Evolutionary conservation across 2,888 invertebrate genomes (phyloP).

Genomic region (Timema cristinae): DNA sequence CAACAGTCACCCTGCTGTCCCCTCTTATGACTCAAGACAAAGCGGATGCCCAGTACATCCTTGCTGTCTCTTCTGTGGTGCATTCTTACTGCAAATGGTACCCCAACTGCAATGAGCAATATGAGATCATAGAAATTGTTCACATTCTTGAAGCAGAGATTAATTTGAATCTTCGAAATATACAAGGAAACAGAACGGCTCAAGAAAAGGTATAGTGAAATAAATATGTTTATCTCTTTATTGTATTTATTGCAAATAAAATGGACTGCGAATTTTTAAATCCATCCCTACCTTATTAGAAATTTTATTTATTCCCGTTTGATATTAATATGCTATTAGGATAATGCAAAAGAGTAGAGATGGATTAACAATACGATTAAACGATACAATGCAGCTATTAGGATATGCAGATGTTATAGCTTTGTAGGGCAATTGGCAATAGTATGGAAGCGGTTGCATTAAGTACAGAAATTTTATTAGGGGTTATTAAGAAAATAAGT

Average conservation of each 20-base stretch:
- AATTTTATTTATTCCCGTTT: no score
- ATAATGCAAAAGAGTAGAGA: no score
- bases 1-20: conserved; percentile 52
- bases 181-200: conserved; percentile 32
- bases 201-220: conserved; percentile 38
- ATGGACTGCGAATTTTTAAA: no score
- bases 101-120: conserved; percentile 46
- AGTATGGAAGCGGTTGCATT: no score
- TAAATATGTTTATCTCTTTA: conserved; percentile 14
- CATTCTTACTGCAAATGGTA: conserved; percentile 62
- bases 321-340: no score
- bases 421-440: no score
- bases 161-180: conserved; percentile 38
- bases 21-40: conserved; percentile 53
- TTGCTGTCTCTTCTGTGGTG: conserved; percentile 66
- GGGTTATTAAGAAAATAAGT: no score
- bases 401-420: no score
- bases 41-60: conserved; percentile 55
- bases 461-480: no score
- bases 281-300: no score
- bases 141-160: conserved; percentile 52
- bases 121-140: conserved; percentile 49
- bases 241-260: background rate
- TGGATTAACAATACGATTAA: no score
- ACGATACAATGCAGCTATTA: no score